Percentiles rank a stretch among this genome's conserved stretches.
phyloP scores from a whole-genome alignment of 2,113 vertebrate genomes.

The Gallinago media region DNA sequence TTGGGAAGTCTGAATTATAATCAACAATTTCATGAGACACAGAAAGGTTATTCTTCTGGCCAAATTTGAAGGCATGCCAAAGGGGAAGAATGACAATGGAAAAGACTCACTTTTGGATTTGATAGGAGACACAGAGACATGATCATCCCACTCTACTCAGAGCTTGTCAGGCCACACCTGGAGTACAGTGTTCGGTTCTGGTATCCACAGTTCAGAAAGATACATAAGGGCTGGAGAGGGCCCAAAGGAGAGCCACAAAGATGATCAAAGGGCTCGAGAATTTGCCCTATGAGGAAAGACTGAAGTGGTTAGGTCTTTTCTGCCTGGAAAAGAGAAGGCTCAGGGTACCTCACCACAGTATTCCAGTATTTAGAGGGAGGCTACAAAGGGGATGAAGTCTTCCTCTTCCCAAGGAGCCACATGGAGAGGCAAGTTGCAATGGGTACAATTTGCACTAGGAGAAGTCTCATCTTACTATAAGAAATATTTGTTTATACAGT shows the following conservation, averaged over 20 bases:
- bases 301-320: background rate
- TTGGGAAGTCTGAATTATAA: background rate
- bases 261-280: background rate
- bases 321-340: background rate
- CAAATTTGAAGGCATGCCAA: background rate
- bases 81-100: background rate
- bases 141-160: background rate
- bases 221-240: background rate
- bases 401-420: background rate
- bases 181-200: background rate
- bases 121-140: background rate
- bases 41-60: background rate
- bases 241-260: background rate
- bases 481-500: background rate
- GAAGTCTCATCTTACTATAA: background rate
- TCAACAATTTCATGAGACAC: background rate
- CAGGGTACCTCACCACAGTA: background rate
- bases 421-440: background rate
- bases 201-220: background rate
- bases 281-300: background rate
- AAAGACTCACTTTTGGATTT: background rate
- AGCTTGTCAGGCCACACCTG: rapidly evolving
- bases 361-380: background rate
- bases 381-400: rapidly evolving
- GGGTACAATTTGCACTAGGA: background rate